Evolutionary conservation across 1,140 invertebrate species (phyloP), one percentile per base, ranked within the genome.

Genomic region (Matsumurasca onukii): DNA sequence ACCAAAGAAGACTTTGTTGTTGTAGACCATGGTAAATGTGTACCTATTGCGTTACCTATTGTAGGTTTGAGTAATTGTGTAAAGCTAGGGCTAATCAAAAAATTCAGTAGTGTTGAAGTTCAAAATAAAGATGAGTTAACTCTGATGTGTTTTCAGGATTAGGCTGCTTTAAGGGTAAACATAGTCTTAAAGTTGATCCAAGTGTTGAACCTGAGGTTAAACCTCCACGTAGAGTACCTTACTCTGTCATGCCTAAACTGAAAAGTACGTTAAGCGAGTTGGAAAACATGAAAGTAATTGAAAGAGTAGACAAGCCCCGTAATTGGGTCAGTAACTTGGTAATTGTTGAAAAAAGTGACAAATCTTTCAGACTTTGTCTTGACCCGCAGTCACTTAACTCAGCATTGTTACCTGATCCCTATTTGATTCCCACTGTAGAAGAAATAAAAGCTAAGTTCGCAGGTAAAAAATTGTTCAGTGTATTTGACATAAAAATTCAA

Each of bases 401-500:
- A 17, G n/a, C 52, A n/a, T 74, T 70, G n/a, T 27, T 67, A 12
- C n/a, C 29, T 1, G 81, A 84, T 69, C 57, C 71, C 13, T 84
- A 77, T 72, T 82, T 82, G 1, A 65, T 84, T 3, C 82, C 83
- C 2, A 75, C 78, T 20, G 82, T 83, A 2, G 76, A 77, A 24
- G 79, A 82, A 17, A 74, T 76, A 17, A 70, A 85, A 13, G 77
- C 81, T 67, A 71, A 72, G 34, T 55, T 85, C 24, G 72, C 73
- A 1, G 77, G 73, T 1, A 55, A 73, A 3, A 71, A 59, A 45
- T 75, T 71, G 45, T 76, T 74, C 31, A 39, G 68, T 1, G 68
- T 67, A 1, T 24, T 76, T 0, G 75, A 76, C 51, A 34, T 76
- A 1, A 63, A 57, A 1, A 69, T 67, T 1, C 71, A 71, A 34